Percentiles rank a stretch among this genome's conserved stretches.
These are phyloP conservation scores for Numenius phaeopus DNA, from an alignment of 2,797 vertebrate genomes.

Conservation along the genomic window DNA sequence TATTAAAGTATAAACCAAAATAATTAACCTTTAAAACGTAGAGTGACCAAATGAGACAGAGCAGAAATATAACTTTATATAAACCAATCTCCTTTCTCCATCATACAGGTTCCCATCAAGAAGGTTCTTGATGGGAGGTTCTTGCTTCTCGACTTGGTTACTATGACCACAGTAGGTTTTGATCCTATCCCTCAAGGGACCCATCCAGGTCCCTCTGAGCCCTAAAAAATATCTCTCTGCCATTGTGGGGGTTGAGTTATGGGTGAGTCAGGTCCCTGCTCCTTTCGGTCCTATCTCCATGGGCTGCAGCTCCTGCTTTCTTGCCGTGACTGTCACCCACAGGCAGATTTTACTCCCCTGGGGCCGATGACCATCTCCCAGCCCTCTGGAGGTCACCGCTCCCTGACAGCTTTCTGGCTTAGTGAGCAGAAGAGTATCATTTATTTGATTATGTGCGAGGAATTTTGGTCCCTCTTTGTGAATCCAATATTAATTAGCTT, in stretches of 20 bases:
- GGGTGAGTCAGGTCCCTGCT: background rate
- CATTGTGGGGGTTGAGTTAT: background rate
- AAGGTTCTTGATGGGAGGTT: background rate
- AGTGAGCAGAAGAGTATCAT: background rate
- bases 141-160: background rate
- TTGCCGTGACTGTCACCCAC: background rate
- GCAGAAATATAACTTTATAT: background rate
- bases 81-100: background rate
- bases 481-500: constrained; percentile 23
- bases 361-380: background rate
- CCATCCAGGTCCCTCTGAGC: background rate
- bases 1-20: background rate
- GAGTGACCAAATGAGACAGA: background rate
- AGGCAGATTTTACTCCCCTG: background rate
- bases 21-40: background rate
- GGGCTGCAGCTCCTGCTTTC: background rate
- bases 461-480: constrained; percentile 4
- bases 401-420: background rate
- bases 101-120: background rate
- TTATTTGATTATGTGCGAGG: background rate
- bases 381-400: background rate
- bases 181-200: background rate
- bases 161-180: background rate
- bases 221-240: background rate
- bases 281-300: background rate